Conservation (phyloP, 1,140 invertebrate species). For the Rhynchophorus ferrugineus region DNA sequence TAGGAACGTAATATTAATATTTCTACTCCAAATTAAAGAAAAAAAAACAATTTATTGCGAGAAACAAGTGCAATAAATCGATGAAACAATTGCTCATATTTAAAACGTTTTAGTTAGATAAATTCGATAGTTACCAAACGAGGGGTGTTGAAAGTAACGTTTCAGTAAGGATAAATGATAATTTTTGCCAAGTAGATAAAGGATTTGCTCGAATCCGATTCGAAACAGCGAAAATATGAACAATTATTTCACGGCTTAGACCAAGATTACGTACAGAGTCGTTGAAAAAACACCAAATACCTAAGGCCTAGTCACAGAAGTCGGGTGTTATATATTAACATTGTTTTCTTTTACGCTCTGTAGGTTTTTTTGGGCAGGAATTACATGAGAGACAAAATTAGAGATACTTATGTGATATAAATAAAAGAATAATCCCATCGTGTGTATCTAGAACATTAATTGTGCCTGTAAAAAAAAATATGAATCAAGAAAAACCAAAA, state of each 20-base stretch:
- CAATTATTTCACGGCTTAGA: neutral
- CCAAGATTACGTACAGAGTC: neutral
- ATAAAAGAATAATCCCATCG: slow-evolving; percentile 11
- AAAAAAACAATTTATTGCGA: too few relatives aligned
- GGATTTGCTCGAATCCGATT: too few relatives aligned
- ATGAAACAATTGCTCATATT: too few relatives aligned
- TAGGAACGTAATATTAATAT: too few relatives aligned
- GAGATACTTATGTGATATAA: neutral
- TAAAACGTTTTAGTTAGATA: too few relatives aligned
- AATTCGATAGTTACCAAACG: too few relatives aligned
- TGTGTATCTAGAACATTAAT: slow-evolving; percentile 5
- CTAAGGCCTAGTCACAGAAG: neutral
- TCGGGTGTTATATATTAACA: neutral
- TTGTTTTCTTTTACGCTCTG: neutral
- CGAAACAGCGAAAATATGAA: too few relatives aligned
- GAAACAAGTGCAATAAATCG: too few relatives aligned
- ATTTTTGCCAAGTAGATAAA: too few relatives aligned
- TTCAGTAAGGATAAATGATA: too few relatives aligned
- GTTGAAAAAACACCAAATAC: neutral
- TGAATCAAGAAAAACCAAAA: slow-evolving; percentile 2
- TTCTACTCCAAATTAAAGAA: too few relatives aligned
- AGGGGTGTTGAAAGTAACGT: too few relatives aligned
- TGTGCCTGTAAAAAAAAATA: slow-evolving; percentile 9
- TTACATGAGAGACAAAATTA: neutral
- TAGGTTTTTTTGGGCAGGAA: neutral